Percentiles rank a stretch among this genome's conserved stretches.
These are phyloP conservation scores for Phlogophora meticulosa DNA, from an alignment of 2,888 invertebrate genomes.

Conservation along the genomic window DNA sequence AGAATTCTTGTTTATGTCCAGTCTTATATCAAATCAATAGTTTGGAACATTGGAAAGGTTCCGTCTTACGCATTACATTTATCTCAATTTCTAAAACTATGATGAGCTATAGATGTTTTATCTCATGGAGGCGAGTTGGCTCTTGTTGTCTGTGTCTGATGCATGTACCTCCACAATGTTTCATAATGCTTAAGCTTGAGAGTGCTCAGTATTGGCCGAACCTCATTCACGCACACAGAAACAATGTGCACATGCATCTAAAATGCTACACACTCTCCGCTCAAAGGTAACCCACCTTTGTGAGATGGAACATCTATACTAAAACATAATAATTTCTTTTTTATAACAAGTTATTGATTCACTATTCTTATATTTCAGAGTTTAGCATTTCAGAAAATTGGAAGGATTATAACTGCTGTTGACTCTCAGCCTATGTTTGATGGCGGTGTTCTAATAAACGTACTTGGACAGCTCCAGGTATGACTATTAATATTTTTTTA, in stretches of 20 bases:
- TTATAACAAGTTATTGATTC: background rate
- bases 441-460: slow-evolving; percentile 98
- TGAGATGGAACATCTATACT: no score
- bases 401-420: slow-evolving; percentile 97
- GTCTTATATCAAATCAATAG: background rate
- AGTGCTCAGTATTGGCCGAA: no score
- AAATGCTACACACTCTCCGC: no score
- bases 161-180: no score
- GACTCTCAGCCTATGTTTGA: slow-evolving; percentile 99
- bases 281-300: no score
- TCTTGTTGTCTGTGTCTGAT: no score
- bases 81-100: slow-evolving; percentile 28
- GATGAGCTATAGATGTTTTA: no score
- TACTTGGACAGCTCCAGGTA: slow-evolving; percentile 98
- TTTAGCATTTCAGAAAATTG: slow-evolving; percentile 98
- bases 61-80: slow-evolving; percentile 47
- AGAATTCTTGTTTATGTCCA: slow-evolving; percentile 1
- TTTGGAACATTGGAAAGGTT: slow-evolving; percentile 11
- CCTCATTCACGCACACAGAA: no score
- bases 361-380: slow-evolving; percentile 91
- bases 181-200: no score
- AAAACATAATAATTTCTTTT: no score
- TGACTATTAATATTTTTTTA: background rate
- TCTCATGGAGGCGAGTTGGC: no score
- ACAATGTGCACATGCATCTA: no score